phyloP scores from a whole-genome alignment of 2,888 invertebrate species.

The Electrophaes corylata region DNA sequence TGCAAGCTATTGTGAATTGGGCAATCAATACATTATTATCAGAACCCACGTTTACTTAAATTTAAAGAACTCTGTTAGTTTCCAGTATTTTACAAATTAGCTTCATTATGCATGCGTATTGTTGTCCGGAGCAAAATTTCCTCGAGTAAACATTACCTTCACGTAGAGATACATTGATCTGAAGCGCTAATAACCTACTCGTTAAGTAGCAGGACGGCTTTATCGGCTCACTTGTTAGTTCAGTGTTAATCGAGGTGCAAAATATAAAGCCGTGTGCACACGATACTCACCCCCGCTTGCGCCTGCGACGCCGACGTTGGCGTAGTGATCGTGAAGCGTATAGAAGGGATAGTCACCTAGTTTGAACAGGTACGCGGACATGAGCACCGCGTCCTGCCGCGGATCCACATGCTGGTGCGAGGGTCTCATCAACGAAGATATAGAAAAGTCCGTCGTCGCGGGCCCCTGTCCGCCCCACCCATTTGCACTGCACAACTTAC shows the following conservation, averaged over 20 bases:
- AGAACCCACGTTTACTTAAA: no score
- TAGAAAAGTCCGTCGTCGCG: constrained; percentile 76
- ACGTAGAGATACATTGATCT: constrained; percentile 36
- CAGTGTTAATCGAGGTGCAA: constrained; percentile 51
- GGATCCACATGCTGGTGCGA: constrained; percentile 70
- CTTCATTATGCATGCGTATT: no score
- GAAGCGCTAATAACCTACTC: constrained; percentile 32
- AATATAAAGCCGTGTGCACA: constrained; percentile 54
- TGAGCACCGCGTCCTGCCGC: constrained; percentile 73
- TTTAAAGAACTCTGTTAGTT: no score
- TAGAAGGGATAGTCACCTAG: constrained; percentile 82
- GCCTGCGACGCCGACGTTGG: constrained; percentile 61
- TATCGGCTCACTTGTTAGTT: constrained; percentile 50
- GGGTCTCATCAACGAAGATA: constrained; percentile 78
- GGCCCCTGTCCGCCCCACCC: constrained; percentile 71
- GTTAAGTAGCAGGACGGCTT: constrained; percentile 39
- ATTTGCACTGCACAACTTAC: constrained; percentile 78
- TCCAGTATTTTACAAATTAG: no score
- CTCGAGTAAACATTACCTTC: constrained; percentile 36
- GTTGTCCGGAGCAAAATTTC: constrained; percentile 23
- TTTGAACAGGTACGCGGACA: constrained; percentile 82
- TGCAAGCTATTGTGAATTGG: no score
- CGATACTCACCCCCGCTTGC: constrained; percentile 74
- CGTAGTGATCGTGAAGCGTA: constrained; percentile 76
- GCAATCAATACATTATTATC: no score